phyloP scores from a whole-genome alignment of 2,797 vertebrate species.

The Peromyscus melanophrys region DNA sequence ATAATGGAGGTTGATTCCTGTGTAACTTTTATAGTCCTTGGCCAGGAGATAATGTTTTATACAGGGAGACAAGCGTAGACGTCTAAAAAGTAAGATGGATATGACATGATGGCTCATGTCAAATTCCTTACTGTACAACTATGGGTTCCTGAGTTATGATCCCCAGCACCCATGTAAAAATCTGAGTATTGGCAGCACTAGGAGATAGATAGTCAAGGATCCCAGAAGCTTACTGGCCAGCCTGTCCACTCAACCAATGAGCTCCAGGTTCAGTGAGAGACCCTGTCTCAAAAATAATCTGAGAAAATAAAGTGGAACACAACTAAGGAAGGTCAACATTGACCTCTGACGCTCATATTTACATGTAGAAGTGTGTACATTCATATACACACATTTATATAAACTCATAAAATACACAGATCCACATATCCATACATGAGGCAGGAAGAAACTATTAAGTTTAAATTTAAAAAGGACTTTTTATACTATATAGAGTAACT shows the following conservation, averaged over 20 bases:
- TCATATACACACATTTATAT: background rate
- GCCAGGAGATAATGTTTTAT: conserved; percentile 1
- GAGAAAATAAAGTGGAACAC: background rate
- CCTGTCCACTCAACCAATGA: background rate
- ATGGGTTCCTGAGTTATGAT: background rate
- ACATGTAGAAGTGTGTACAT: background rate
- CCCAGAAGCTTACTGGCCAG: background rate
- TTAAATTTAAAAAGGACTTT: conserved; percentile 51
- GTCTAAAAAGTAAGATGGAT: background rate
- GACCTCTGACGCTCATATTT: background rate
- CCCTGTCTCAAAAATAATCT: background rate
- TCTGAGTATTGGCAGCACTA: background rate
- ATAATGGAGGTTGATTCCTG: background rate
- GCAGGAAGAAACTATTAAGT: background rate
- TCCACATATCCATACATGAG: background rate
- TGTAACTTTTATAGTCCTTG: background rate
- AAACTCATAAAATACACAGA: background rate
- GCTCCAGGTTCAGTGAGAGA: background rate
- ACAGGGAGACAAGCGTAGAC: background rate
- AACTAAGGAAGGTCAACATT: background rate
- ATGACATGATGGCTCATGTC: background rate
- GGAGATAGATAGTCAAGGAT: background rate
- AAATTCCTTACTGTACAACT: background rate
- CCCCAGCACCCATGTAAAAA: background rate
- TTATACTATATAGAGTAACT: conserved; percentile 17